A percentile compares a stretch with the other conserved stretches of the same genome.
Conservation (phyloP, 2,113 vertebrate species). For the Poicephalus gulielmi region DNA sequence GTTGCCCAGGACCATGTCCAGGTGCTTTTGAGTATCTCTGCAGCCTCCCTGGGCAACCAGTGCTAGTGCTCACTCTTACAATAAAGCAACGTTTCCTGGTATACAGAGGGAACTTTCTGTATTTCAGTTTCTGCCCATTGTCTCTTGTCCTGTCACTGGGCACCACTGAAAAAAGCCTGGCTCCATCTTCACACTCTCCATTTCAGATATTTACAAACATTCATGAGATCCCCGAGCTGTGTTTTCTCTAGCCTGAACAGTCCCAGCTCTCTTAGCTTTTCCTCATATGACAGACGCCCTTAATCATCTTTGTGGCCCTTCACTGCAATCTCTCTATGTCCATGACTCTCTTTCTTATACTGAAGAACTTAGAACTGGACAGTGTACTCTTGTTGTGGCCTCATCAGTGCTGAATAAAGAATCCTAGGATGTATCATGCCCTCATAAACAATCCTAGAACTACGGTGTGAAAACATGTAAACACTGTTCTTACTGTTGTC, state of each 20-base stretch:
- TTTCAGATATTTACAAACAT: neutral
- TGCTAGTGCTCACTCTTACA: no score
- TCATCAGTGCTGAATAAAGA: neutral
- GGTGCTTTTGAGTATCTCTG: neutral
- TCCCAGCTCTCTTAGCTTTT: neutral
- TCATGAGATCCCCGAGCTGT: neutral
- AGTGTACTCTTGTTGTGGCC: neutral
- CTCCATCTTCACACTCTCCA: rapidly evolving
- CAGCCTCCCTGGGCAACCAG: neutral
- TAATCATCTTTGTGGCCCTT: neutral
- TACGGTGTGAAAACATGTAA: neutral
- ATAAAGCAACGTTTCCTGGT: rapidly evolving
- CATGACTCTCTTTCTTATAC: neutral
- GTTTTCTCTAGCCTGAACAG: neutral
- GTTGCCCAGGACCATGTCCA: neutral
- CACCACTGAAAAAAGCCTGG: neutral
- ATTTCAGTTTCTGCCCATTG: neutral
- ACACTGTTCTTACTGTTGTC: neutral
- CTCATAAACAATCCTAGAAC: neutral
- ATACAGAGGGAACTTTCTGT: neutral
- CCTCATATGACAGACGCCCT: neutral
- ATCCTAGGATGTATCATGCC: neutral
- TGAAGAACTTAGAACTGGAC: neutral
- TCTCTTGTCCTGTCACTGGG: neutral
- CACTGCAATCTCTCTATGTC: neutral